Conservation (phyloP, 2,888 invertebrate genomes). For the Trypoxylon attenuatum region DNA sequence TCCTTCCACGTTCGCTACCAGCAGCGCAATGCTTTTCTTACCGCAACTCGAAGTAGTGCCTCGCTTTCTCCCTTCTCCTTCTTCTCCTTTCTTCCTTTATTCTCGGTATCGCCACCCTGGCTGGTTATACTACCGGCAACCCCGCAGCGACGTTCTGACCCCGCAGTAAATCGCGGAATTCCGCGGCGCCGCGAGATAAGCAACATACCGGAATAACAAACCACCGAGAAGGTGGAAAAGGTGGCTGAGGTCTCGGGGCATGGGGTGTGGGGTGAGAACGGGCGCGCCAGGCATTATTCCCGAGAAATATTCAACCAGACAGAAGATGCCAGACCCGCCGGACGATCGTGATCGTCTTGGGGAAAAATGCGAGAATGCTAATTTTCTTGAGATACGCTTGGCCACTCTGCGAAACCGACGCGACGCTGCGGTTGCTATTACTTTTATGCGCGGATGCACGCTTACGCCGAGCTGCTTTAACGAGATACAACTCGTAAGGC, state of each 20-base stretch:
- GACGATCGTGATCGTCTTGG: neutral
- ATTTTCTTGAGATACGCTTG: neutral
- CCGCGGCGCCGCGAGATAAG: slow-evolving; percentile 31
- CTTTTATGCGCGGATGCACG: no score
- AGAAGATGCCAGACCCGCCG: neutral
- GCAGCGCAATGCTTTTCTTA: slow-evolving; percentile 8
- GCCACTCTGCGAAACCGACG: no score
- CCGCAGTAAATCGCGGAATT: slow-evolving; percentile 45
- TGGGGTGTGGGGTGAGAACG: no score
- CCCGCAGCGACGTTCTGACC: slow-evolving; percentile 21
- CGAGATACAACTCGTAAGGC: no score
- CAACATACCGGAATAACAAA: slow-evolving; percentile 16
- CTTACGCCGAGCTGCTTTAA: no score
- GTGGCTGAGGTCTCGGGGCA: slow-evolving; percentile 1
- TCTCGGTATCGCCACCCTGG: neutral
- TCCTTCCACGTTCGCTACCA: neutral
- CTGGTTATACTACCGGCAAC: no score
- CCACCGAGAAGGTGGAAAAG: slow-evolving; percentile 32
- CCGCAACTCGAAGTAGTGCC: slow-evolving; percentile 42
- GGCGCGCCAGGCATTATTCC: neutral
- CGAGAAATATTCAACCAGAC: neutral
- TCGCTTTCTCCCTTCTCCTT: slow-evolving; percentile 8
- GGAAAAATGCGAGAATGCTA: neutral
- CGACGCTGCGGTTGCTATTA: no score
- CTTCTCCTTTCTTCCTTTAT: neutral